Base-by-base conservation (phyloP, 2,888 invertebrate species). In the Peribatodes rhomboidaria region DNA sequence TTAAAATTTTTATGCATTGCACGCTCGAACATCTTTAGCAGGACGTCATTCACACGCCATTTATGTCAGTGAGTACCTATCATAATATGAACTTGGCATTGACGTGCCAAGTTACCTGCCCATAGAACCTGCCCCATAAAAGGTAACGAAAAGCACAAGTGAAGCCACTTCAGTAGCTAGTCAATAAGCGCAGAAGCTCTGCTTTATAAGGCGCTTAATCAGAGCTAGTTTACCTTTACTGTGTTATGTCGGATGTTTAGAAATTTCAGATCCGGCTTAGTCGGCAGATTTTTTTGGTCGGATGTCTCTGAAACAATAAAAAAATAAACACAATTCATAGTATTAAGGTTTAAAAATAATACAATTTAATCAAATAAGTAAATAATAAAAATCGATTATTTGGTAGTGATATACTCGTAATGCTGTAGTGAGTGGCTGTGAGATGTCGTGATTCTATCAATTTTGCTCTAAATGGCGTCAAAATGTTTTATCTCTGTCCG, bases 151-250 rank as follows among this genome's bases (percentile, higher is more conserved):
- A 60, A 58, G 42, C 41, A 10, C 65, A 65, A 65, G 44, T 65
- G 55, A 54, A 42, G 57, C 59, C 56, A 65, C 62, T 56, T 58
- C 63, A 65, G 54, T 41, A 54, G 66, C 65, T 39, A 22, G 39
- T 57, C 33, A 52, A 60, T 31, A 52, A 56, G 39, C 27, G 27
- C 55, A 52, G 59, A 46, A 65, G 60, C 56, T 61, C n/a, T 20
- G 14, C 56, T 56, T 37, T 60, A 52, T 61, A 65, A 35, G 60
- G 60, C 44, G 55, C 39, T 39, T 57, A 50, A 47, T 53, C 31
- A 58, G n/a, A 22, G 49, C 44, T 14, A 47, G 47, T 31, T 39
- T 31, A 10, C 35, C 13, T 39, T 31, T 37, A 14, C 11, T 20
- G 41, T 50, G 4, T 18, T 49, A 27, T 18, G 49, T 18, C 58